Base-by-base conservation (phyloP, 2,888 invertebrate genomes). In the Volucella inanis region DNA sequence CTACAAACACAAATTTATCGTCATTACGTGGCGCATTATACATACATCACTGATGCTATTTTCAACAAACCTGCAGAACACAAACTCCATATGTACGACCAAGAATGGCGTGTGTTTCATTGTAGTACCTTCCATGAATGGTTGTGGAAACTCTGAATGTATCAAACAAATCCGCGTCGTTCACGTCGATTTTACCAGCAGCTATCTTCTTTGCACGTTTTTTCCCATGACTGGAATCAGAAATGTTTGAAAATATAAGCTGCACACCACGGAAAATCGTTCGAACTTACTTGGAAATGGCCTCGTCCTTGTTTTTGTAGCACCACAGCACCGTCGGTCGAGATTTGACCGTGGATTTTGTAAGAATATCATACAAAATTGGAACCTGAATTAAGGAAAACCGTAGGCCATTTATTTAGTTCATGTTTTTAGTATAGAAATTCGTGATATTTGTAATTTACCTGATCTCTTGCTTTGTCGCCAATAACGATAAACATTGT, bases 21-120 rank as follows among this genome's bases (percentile, higher is more conserved):
- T 22, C 14, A 59, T 3, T 11, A 45, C 43, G 9, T 3, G 22
- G 1, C 8, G 39, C 2, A 18, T 6, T n/a, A 0, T 31, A 1
- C 47, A 4, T 11, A 9, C 4, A 3, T 54, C 1, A 4, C 47
- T 11, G 31, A 54, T 31, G 6, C 6, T 4, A 31, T 31, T 59
- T 50, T 96, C 94, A 9, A 43, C 52, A 31, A 8, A 89, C 89
- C 87, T 98, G 98, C 82, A 99, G 93, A 49, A 99, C 96, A 93
- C 98, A 98, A 93, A 98, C 97, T 68, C 98, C 98, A 92, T 96
- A 99, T 0, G 99, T 99, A 90, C 98, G 98, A 74, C 99, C 99
- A 0, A 99, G 94, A 92, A 99, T 98, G 88, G 98, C 97, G 91
- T 99, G 98, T 0, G 99, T 99, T 92, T 99, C 99, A 0, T 96